Conservation (phyloP, 1,140 invertebrate genomes). For the Trichomalopsis sarcophagae region DNA sequence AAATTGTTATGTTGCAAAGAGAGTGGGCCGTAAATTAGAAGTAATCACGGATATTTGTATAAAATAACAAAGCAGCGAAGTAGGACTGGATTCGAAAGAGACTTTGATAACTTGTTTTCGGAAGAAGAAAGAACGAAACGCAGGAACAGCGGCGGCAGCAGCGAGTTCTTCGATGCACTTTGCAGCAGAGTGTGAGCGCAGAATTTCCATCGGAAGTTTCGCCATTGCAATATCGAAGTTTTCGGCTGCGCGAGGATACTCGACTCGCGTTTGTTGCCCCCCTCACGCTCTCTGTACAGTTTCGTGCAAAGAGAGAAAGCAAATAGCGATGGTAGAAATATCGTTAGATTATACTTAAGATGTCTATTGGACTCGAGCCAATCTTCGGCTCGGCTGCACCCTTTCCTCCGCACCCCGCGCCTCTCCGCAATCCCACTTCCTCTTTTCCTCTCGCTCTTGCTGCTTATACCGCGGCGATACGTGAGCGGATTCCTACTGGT, state of each 20-base stretch:
- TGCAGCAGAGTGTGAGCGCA: not conserved
- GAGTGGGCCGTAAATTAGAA: not conserved
- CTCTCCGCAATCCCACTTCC: not conserved
- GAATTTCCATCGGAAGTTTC: slow-evolving; percentile 33
- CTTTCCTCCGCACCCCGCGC: not conserved
- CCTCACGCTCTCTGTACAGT: not conserved
- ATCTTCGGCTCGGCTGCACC: slow-evolving; percentile 51
- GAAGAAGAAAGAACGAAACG: not conserved
- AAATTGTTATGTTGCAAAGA: not conserved
- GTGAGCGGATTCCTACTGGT: not conserved
- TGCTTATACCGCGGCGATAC: not conserved
- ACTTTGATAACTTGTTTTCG: slow-evolving; percentile 15
- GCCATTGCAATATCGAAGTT: slow-evolving; percentile 40
- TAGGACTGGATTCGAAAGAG: not conserved
- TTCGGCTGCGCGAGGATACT: slow-evolving; percentile 16
- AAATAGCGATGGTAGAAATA: slow-evolving; percentile 57
- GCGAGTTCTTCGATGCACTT: slow-evolving; percentile 3
- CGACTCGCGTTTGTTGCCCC: not conserved
- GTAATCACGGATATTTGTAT: not conserved
- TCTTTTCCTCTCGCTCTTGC: slow-evolving; percentile 5
- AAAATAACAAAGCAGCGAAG: not conserved
- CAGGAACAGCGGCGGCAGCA: not conserved
- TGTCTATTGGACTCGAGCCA: slow-evolving; percentile 65
- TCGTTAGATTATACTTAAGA: slow-evolving; percentile 66
- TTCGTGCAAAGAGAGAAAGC: slow-evolving; percentile 18